Conservation (phyloP, 1,140 invertebrate genomes). For the Cotesia chilonis region DNA sequence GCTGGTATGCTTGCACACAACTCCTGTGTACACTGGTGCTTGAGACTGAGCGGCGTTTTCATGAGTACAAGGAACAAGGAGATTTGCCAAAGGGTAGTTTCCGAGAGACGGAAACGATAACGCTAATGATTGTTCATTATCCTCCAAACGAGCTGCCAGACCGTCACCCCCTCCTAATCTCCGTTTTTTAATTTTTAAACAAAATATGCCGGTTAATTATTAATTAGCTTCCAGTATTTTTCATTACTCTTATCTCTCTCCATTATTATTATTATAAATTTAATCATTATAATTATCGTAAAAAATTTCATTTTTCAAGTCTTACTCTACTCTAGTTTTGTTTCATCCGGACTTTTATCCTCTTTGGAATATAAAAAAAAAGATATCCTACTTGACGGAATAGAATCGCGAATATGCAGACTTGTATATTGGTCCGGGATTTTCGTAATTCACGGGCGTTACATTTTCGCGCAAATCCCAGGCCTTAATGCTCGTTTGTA, state of each 20-base stretch:
- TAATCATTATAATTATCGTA: no score
- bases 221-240: constrained; percentile 2
- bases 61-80: constrained; percentile 23
- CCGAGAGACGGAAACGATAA: constrained; percentile 27
- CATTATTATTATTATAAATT: no score
- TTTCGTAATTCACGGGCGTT: constrained; percentile 36
- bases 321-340: no score
- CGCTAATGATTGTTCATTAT: constrained; percentile 43
- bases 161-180: background rate
- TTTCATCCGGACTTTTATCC: no score
- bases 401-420: constrained; percentile 23
- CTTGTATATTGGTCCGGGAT: constrained; percentile 27
- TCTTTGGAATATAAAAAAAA: background rate
- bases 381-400: background rate
- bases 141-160: constrained; percentile 14
- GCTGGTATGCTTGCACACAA: background rate
- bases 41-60: constrained; percentile 5
- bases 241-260: no score
- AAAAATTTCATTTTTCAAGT: no score
- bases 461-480: constrained; percentile 38
- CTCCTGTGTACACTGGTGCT: background rate
- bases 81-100: background rate
- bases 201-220: constrained; percentile 30
- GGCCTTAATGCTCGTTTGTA: constrained; percentile 41
- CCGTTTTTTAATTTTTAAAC: constrained; percentile 5